These are phyloP conservation scores for Alcedo quadribrachys DNA, from an alignment of 2,797 vertebrate genomes.

Conservation along the genomic window DNA sequence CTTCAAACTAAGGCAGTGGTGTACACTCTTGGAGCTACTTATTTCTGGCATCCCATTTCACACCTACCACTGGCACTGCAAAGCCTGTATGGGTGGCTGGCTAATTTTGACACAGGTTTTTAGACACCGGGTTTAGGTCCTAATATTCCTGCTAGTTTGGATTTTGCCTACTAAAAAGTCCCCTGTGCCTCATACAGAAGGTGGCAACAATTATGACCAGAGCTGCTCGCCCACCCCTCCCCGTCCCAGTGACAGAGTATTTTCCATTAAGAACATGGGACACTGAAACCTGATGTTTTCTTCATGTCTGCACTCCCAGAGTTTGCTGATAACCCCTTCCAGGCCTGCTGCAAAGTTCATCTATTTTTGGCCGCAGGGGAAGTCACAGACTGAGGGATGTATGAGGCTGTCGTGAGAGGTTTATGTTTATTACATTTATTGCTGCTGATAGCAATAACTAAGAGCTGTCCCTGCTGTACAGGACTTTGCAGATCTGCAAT, in stretches of 20 bases:
- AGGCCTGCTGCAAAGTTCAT: constrained; percentile 1
- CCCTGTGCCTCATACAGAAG: background rate
- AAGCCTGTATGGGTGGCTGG: accelerated
- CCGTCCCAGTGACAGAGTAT: background rate
- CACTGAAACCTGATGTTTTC: background rate
- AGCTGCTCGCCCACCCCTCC: accelerated
- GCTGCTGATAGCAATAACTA: constrained; percentile 58
- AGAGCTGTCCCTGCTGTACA: constrained; percentile 15
- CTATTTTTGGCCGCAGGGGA: background rate
- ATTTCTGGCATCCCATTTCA: background rate
- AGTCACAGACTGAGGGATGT: constrained; percentile 20
- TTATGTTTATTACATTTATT: constrained; percentile 59
- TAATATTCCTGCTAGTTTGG: background rate
- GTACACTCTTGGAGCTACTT: background rate
- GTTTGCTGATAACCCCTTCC: background rate
- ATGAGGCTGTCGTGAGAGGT: constrained; percentile 12
- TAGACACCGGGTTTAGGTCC: background rate
- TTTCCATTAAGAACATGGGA: background rate
- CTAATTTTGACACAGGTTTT: background rate
- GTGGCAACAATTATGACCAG: background rate
- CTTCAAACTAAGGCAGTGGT: background rate
- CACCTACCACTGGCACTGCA: accelerated
- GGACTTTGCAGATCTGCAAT: constrained; percentile 49
- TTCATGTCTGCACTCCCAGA: background rate
- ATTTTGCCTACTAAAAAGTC: background rate